phyloP scores from a whole-genome alignment of 2,797 vertebrate genomes.

The Parotocinclus haroldoi region DNA sequence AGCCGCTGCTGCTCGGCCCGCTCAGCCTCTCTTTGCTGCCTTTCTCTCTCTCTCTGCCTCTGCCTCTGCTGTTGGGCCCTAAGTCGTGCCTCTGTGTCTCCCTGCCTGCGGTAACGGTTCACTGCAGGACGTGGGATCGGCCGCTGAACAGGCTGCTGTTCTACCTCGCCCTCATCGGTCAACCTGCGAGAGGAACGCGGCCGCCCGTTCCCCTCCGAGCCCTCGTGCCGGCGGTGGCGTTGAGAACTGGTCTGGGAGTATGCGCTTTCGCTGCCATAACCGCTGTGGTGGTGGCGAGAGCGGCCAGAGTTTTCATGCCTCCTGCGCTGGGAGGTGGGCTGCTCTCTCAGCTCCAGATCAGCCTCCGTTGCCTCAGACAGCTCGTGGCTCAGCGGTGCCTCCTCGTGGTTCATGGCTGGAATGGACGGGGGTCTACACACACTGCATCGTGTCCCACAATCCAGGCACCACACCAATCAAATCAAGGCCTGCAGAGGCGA shows the following conservation, averaged over 20 bases:
- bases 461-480: slow-evolving; percentile 51
- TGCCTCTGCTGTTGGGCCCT: slow-evolving; percentile 64
- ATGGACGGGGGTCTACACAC: slow-evolving; percentile 59
- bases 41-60: slow-evolving; percentile 61
- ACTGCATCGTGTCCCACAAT: slow-evolving; percentile 66
- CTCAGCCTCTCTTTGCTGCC: slow-evolving; percentile 59
- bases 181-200: slow-evolving; percentile 29
- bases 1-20: slow-evolving; percentile 40
- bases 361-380: slow-evolving; percentile 81
- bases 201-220: slow-evolving; percentile 37
- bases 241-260: slow-evolving; percentile 36
- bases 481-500: slow-evolving; percentile 33
- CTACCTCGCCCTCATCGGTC: slow-evolving; percentile 53
- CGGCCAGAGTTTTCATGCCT: slow-evolving; percentile 51
- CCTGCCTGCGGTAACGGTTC: slow-evolving; percentile 67
- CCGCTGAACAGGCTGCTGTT: slow-evolving; percentile 53
- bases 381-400: slow-evolving; percentile 74
- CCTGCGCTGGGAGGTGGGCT: slow-evolving; percentile 46
- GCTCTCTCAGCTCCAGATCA: slow-evolving; percentile 71
- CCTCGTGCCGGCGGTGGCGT: slow-evolving; percentile 60
- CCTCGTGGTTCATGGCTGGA: slow-evolving; percentile 82
- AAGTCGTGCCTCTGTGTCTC: slow-evolving; percentile 68
- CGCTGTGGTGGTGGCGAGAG: slow-evolving; percentile 53
- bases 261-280: slow-evolving; percentile 54
- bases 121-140: slow-evolving; percentile 68